A percentile compares a stretch with the other conserved stretches of the same genome.
Evolutionary conservation across 2,888 invertebrate genomes (phyloP).

Genomic region (Drosophila kambysellisi): DNA sequence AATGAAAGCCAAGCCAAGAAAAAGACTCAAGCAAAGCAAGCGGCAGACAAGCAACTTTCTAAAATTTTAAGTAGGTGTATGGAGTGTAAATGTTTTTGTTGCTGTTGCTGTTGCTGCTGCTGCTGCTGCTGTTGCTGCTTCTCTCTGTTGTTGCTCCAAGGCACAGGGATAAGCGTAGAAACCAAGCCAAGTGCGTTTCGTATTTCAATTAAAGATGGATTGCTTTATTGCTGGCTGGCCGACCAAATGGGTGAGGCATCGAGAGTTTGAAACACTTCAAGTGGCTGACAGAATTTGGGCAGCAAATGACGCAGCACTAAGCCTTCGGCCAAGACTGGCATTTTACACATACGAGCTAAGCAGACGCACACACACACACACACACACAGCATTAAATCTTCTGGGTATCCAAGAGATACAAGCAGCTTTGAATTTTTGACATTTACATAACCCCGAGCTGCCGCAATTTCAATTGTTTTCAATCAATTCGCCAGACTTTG

Average conservation of each 20-base stretch:
- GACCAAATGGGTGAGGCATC: slow-evolving; percentile 25
- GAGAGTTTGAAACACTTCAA: slow-evolving; percentile 57
- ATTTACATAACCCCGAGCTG: slow-evolving; percentile 73
- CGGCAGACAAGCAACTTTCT: slow-evolving; percentile 78
- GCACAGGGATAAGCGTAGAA: slow-evolving; percentile 60
- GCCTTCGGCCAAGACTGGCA: slow-evolving; percentile 64
- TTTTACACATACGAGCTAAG: slow-evolving; percentile 45
- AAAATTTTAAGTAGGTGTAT: slow-evolving; percentile 81
- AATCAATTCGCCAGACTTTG: neutral
- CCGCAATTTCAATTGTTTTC: slow-evolving; percentile 24
- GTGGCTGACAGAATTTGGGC: slow-evolving; percentile 67
- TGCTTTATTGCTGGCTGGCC: slow-evolving; percentile 1
- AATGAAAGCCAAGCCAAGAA: slow-evolving; percentile 59
- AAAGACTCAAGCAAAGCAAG: slow-evolving; percentile 53
- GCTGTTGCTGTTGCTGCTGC: slow-evolving; percentile 10
- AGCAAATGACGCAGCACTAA: slow-evolving; percentile 71
- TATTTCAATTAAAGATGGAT: slow-evolving; percentile 65
- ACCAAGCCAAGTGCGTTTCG: slow-evolving; percentile 59
- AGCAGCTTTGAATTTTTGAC: slow-evolving; percentile 49
- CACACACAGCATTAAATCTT: slow-evolving; percentile 45
- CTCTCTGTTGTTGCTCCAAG: slow-evolving; percentile 32
- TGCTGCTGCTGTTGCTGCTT: slow-evolving; percentile 14
- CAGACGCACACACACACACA: slow-evolving; percentile 24
- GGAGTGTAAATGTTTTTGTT: slow-evolving; percentile 45
- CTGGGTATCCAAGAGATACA: slow-evolving; percentile 65